Evolutionary conservation across 2,113 vertebrate species (phyloP), one percentile per base, ranked within the genome.

Genomic region (Motacilla alba): DNA sequence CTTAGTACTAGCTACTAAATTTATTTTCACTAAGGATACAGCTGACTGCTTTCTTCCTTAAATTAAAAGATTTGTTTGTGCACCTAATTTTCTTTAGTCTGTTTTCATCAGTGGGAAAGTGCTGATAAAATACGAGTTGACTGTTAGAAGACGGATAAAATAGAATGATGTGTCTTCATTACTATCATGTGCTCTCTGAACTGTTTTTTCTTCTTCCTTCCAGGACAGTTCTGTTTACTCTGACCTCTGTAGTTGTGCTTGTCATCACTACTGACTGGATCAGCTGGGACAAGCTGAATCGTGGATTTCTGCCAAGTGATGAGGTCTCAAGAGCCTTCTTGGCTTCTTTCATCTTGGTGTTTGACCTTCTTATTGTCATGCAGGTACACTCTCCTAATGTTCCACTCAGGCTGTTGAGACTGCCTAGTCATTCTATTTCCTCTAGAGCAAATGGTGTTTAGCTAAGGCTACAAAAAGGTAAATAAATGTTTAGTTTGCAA

Each of bases 341-440:
- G 80, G 99, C 99, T 96, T 99, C 99, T 92, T 99, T 99, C 98
- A 99, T 99, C 97, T 97, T 99, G 97, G 99, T 99, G 92, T 99
- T 99, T 98, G 99, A 99, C 98, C 99, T 99, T 93, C 99, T 99
- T 95, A 99, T 99, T 97, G 98, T 99, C 96, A 99, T 99, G 99
- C 99, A 99, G 99, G 99, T 99, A 98, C 52, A 59, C 79, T 95
- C 93, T 96, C 90, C 96, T 74, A n/a, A 94, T 94, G 91, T 95
- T 95, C 91, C 60, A 33, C 83, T 92, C n/a, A 56, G 69, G 35
- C 74, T 85, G 10, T 60, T 80, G 73, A 89, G 77, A 27, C 74
- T 91, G 73, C 44, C 49, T 73, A n/a, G 66, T 81, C 43, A 46
- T 33, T 66, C 28, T 39, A 0, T 69, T 92, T 93, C 82, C 35